Evolutionary conservation across 2,888 invertebrate genomes (phyloP).

Genomic region (Drosophila trichaetosa): DNA sequence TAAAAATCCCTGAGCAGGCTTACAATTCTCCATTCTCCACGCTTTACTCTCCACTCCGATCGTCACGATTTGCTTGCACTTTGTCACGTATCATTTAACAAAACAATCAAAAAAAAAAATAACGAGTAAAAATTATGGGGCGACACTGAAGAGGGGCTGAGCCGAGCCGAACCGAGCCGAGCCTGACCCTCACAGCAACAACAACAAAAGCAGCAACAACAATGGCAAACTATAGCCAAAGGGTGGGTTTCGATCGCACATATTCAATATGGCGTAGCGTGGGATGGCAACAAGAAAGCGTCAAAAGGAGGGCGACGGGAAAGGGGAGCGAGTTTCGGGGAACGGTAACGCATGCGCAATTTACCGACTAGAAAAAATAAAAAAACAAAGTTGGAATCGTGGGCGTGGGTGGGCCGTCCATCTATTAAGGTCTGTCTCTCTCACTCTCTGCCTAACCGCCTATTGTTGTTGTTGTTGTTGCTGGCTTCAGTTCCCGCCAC

Average conservation of each 20-base stretch:
- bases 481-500: constrained; percentile 41
- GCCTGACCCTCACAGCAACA: constrained; percentile 40
- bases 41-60: constrained; percentile 4
- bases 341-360: constrained; percentile 73
- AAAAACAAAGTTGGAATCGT: constrained; percentile 37
- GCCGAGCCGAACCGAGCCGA: constrained; percentile 2
- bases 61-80: constrained; percentile 56
- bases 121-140: constrained; percentile 16
- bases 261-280: constrained; percentile 56
- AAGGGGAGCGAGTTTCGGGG: constrained; percentile 3
- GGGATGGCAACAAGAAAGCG: constrained; percentile 35
- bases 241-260: constrained; percentile 50
- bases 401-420: constrained; percentile 65
- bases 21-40: background rate
- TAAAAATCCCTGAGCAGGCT: constrained; percentile 17
- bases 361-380: constrained; percentile 23
- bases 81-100: constrained; percentile 76
- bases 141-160: constrained; percentile 25
- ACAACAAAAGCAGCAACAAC: background rate
- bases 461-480: constrained; percentile 4
- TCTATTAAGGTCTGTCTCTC: constrained; percentile 18
- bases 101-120: constrained; percentile 1
- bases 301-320: background rate
- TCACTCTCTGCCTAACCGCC: background rate
- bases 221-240: constrained; percentile 16